Base-by-base conservation (phyloP, 2,888 invertebrate genomes). In the Drosophila infuscata region DNA sequence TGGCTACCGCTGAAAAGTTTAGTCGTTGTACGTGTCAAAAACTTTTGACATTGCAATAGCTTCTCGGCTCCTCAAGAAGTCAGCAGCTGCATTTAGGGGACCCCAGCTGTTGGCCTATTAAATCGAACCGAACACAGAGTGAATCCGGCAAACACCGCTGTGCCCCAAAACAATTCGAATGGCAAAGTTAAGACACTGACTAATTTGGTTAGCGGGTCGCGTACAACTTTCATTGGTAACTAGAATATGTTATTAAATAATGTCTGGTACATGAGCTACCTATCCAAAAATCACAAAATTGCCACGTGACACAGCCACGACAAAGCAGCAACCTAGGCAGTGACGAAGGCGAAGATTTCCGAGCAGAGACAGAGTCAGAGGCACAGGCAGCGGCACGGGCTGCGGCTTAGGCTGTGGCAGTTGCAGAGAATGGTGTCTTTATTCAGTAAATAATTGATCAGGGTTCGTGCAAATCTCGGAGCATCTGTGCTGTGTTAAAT, bases 11-110 rank as follows among this genome's bases (percentile, higher is more conserved):
- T 85, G 77, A 85, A 85, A 86, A 83, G 76, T 82, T 86, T 79
- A 79, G 79, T 84, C 81, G 79, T 79, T 72, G 86, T 86, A 86
- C 86, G 86, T 86, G 86, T 86, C 83, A 86, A 83, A 85, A 83
- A 86, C 71, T 86, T 86, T 86, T 81, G 86, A 86, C 86, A 86
- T 79, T 85, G 82, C 82, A 82, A 79, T 82, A 77, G 77, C 82
- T 77, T 67, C 70, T 53, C 74, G 69, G 60, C 54, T 54, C 6
- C 80, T 78, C 70, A 67, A 74, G 61, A 74, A 78, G 63, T 76
- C 74, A 62, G 66, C 74, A 70, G 79, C 79, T 79, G 81, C 79
- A 79, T 54, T 73, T 53, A 46, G 57, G 76, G 41, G 60, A 66
- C 29, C 71, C 51, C 83, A 83, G 80, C 82, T 83, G 83, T 63